Evolutionary conservation across 2,888 invertebrate species (phyloP).

Genomic region (Venustoraphidia nigricollis): DNA sequence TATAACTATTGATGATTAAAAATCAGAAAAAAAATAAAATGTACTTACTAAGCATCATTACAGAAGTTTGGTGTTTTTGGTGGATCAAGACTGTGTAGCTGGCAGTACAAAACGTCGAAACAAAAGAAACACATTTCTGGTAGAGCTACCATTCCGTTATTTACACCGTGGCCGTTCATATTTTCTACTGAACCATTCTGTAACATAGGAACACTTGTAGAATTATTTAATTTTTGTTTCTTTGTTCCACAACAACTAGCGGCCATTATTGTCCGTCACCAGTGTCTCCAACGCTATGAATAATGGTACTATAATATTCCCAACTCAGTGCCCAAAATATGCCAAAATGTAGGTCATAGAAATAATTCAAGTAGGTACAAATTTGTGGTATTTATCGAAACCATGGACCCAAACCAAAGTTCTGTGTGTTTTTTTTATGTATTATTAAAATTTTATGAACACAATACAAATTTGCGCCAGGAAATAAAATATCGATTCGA

Average conservation of each 20-base stretch:
- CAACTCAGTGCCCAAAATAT: no score
- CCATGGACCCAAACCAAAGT: no score
- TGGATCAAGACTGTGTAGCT: constrained; percentile 83
- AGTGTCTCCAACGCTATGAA: no score
- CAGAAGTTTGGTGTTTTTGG: constrained; percentile 85
- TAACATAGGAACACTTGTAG: constrained; percentile 23
- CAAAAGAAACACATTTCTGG: constrained; percentile 98
- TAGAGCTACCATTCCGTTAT: constrained; percentile 53
- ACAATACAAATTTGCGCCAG: no score
- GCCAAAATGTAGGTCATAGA: no score
- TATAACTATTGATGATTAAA: no score
- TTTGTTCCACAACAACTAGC: constrained; percentile 85
- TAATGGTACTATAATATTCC: no score
- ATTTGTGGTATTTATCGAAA: no score
- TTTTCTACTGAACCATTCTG: constrained; percentile 19
- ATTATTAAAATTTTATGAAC: no score
- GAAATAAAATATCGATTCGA: no score
- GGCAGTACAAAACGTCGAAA: constrained; percentile 94
- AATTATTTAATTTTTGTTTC: constrained; percentile 76
- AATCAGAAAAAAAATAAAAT: constrained; percentile 8
- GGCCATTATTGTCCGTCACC: constrained; percentile 41
- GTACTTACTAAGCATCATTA: constrained; percentile 87
- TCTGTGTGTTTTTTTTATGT: no score
- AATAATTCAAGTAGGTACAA: no score
- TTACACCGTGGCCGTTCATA: constrained; percentile 23